Evolutionary conservation across 2,888 invertebrate genomes (phyloP), one percentile per base, ranked within the genome.

Genomic region (Nomada hirtipes): DNA sequence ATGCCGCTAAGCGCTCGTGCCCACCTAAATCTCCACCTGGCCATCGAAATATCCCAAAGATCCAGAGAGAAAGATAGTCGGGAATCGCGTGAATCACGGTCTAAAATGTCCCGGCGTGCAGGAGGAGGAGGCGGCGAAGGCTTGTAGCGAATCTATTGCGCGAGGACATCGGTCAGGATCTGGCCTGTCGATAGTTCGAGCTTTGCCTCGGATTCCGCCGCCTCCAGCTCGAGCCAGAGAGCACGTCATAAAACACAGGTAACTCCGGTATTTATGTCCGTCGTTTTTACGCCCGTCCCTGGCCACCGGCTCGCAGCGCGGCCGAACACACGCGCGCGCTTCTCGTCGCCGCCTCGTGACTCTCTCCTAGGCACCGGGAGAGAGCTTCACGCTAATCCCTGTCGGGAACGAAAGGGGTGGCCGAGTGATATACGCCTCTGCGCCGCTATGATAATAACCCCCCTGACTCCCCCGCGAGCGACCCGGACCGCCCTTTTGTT

Each of bases 251-350:
- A 93, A 93, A 93, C 93, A 93, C 91, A 91, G 92, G 91, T 93
- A 93, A 93, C 92, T 90, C 93, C 92, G 89, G 91, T 93, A 93
- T 93, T 93, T 93, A 93, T 93, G 92, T 87, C 89, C 91, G 89
- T 89, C 90, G 90, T 91, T 90, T 89, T 90, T 88, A 91, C 88
- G 86, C 86, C 85, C 88, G 88, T 87, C 86, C 86, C 87, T 83
- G 75, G 77, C 84, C 85, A 79, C 73, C 77, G 77, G 57, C 2
- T 82, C 70, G 69, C 83, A 80, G 79, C 76, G 77, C 81, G 53
- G 61, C 72, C 70, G 59, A 67, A 86, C 79, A 85, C 77, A 85
- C 52, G 76, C 61, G 72, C 73, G 69, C 82, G 76, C 80, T 85
- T 87, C 87, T 87, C 89, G 86, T 79, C 75, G 71, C 84, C 73